Conservation (phyloP, 2,797 vertebrate species). For the Melopsittacus undulatus region DNA sequence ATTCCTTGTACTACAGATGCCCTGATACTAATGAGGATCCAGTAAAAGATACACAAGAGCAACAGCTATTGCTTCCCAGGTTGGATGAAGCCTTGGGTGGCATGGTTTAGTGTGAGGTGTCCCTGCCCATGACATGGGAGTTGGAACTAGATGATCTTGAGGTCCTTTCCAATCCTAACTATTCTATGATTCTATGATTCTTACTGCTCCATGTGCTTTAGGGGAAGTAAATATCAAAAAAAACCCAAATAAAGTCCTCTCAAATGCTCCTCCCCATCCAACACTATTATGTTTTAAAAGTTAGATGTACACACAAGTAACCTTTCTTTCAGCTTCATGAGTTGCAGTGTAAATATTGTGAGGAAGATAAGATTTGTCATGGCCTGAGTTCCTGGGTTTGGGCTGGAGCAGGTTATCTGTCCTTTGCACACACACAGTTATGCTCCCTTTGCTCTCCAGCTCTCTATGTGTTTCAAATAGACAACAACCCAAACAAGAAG, state of each 20-base stretch:
- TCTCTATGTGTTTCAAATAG: rapidly evolving
- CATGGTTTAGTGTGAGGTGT: too few species aligned
- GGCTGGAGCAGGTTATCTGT: background rate
- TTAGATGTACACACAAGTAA: background rate
- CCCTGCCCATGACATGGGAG: too few species aligned
- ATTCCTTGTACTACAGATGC: background rate
- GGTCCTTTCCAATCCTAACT: too few species aligned
- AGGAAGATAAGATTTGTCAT: background rate
- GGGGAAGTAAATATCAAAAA: background rate
- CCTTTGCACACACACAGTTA: rapidly evolving
- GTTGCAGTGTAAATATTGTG: background rate
- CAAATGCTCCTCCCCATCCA: background rate
- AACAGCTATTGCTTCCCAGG: background rate
- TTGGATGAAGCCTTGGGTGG: too few species aligned
- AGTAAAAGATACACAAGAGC: background rate
- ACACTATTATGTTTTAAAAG: background rate
- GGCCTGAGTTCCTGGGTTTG: rapidly evolving
- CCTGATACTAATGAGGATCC: background rate
- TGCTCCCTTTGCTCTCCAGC: background rate
- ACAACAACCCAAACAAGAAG: background rate
- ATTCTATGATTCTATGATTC: too few species aligned
- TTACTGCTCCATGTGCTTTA: background rate
- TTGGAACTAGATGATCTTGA: too few species aligned
- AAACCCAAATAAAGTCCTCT: background rate
- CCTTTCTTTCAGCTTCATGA: background rate